phyloP scores from a whole-genome alignment of 2,888 invertebrate genomes.

The Drepana falcataria region DNA sequence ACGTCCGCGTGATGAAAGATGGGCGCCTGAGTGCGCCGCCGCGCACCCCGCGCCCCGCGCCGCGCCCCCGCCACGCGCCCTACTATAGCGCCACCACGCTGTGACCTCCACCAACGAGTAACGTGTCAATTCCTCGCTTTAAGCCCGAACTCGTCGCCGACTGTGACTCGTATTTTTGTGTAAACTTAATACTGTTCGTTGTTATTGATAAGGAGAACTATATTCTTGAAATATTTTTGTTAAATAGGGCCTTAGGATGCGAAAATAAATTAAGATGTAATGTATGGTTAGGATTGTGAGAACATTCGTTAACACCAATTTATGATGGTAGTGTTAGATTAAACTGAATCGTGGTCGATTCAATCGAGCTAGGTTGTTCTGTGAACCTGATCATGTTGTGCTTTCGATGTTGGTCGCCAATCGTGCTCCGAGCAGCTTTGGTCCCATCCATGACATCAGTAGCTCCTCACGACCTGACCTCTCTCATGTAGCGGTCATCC shows the following conservation, averaged over 20 bases:
- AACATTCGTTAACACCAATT: slow-evolving; percentile 63
- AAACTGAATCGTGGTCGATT: slow-evolving; percentile 66
- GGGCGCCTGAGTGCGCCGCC: slow-evolving; percentile 74
- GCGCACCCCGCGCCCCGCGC: slow-evolving; percentile 13
- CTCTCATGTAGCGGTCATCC: slow-evolving; percentile 69
- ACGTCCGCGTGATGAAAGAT: slow-evolving; percentile 87
- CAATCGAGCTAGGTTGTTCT: slow-evolving; percentile 66
- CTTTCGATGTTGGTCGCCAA: slow-evolving; percentile 73
- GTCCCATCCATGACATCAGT: slow-evolving; percentile 50
- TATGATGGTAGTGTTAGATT: slow-evolving; percentile 64
- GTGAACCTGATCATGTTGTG: slow-evolving; percentile 66
- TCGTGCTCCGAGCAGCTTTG: slow-evolving; percentile 62
- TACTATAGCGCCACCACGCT: slow-evolving; percentile 66
- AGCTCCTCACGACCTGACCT: slow-evolving; percentile 63
- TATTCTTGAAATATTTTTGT: slow-evolving; percentile 76
- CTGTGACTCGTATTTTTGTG: slow-evolving; percentile 72
- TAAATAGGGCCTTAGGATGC: slow-evolving; percentile 71
- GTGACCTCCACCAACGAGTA: slow-evolving; percentile 49
- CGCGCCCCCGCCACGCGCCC: slow-evolving; percentile 39
- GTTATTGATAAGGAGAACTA: slow-evolving; percentile 74
- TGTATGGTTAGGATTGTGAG: slow-evolving; percentile 65
- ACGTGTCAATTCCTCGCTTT: slow-evolving; percentile 75
- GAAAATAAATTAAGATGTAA: slow-evolving; percentile 67
- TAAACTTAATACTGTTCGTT: slow-evolving; percentile 62
- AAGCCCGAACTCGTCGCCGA: slow-evolving; percentile 67